Evolutionary conservation across 2,888 invertebrate genomes (phyloP), one percentile per base, ranked within the genome.

Genomic region (Melanostoma scalare): DNA sequence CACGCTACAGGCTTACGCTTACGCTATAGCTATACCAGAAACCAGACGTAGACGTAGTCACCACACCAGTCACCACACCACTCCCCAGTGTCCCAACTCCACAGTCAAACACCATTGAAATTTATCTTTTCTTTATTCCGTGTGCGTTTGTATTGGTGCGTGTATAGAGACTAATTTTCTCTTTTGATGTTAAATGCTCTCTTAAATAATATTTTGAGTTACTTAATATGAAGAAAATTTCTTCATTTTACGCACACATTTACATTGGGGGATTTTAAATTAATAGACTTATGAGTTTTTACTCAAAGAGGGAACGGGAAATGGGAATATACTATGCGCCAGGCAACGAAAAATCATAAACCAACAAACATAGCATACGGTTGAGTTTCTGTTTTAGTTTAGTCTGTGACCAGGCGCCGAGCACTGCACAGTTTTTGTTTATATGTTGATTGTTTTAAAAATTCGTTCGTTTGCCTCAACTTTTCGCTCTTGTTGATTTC

Each of bases 381-480:
- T 61, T 56, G 48, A 36, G 10, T 46, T 46, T n/a, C 2, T 20
- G 6, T 36, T 55, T 55, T 36, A 55, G 72, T 84, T 88, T 86
- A 88, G 88, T 88, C 87, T 88, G 87, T 88, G 88, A 88, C 87
- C 87, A 88, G 87, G 87, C 88, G 88, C 86, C 86, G 88, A 88
- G 88, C 86, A 87, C 86, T 87, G 88, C 87, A 87, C 87, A 88
- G 87, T 86, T 55, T 86, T 86, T 87, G 40, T 87, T 76, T 86
- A 86, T 81, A 61, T 73, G 77, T 65, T 81, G 76, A 35, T 73
- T 81, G 76, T 68, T 58, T 75, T 74, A 73, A 71, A 78, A 78
- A 74, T 86, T 86, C 73, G 78, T 86, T 86, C 86, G 86, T 84
- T 86, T 76, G 65, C 85, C 79, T 84, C 78, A 74, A 79, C 73